Base-by-base conservation (phyloP, 2,888 invertebrate species). In the Tineola bisselliella region DNA sequence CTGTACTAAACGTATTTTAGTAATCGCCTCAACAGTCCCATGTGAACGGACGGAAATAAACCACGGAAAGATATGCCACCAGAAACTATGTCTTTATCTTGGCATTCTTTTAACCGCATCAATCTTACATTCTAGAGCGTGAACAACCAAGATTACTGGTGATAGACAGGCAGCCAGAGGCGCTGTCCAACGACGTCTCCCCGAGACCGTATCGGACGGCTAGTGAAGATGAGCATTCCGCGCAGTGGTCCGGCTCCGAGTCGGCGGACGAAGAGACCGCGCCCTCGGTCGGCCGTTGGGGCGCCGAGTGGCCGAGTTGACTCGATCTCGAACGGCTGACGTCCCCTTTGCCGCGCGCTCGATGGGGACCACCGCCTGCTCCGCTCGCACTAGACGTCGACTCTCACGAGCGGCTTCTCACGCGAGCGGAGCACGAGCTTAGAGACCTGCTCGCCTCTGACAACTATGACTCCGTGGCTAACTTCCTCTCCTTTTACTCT, bases 241-340 rank as follows among this genome's bases (percentile, higher is more conserved):
- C 54, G 15, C 64, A 65, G 65, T 74, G 69, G 68, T 69, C 64
- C 75, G 79, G 17, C 33, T 25, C 63, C 59, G 64, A 63, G 56
- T 66, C 75, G 72, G 88, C 87, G 15, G 48, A 17, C 73, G 89
- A 89, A 82, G 75, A 82, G 72, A 74, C 74, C 65, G 74, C 92
- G 87, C 94, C 94, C 87, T 90, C 92, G 78, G 94, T 94, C 79
- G 94, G 94, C 77, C 92, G 95, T 70, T 96, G 95, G 95, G 95
- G 95, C 84, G 92, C 93, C 88, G 95, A 96, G 88, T 96, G 96
- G 96, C 96, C 96, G 89, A 96, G 96, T 95, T 96, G 96, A 96
- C 96, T 96, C 67, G 66, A 70, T 70, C 75, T 69, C 67, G 72
- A 68, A 25, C 25, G 25, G 25, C 73, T 68, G 68, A 73, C 69